Evolutionary conservation across 30 jellyfish, hydroid and myxozoan genomes (phyloP), one percentile per base, ranked within the genome.

Genomic region (Aurelia aurita complex sp. Pacific): DNA sequence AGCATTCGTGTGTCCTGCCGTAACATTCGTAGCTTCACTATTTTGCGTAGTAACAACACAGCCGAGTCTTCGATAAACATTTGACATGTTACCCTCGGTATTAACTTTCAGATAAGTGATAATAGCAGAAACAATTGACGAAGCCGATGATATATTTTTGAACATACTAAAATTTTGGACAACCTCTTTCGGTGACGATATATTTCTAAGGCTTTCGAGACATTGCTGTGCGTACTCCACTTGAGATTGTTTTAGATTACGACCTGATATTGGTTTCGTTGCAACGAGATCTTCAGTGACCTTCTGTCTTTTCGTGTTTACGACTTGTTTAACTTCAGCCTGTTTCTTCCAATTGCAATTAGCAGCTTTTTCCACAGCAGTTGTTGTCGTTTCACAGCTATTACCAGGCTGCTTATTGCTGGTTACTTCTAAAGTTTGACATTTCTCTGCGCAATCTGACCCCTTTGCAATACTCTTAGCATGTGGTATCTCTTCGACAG

Each of bases 71-170:
- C 19, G 71, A 43, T 67, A 73, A 38, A 75, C 64, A 14, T 52
- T 10, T 5, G 14, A 35, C 42, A 84, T 32, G 46, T 71, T 66
- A 3, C 72, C 87, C 9, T 67, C 69, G 1, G 62, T 66, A 46
- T 23, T 13, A 2, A 76, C 35, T 52, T 84, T 84, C 23, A 84
- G 50, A 75, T 72, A 43, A 17, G 67, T 23, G 14, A 84, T 77
- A 29, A 84, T 84, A 10, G 93, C 93, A 2, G 93, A 72, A 23
- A 64, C 93, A 66, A 84, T 35, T 3, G 93, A 42, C 42, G 93
- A 59, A 4, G 93, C 84, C 4, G 93, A 84, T 3, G 87, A 84
- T 3, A 84, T 52, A 50, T 84, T 84, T 50, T 84, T 64, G 60
- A 84, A 34, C 19, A 53, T 19, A 23, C 87, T 84, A 42, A 84